Conservation (phyloP, 1,140 invertebrate species). For the Pseudomyrmex gracilis region DNA sequence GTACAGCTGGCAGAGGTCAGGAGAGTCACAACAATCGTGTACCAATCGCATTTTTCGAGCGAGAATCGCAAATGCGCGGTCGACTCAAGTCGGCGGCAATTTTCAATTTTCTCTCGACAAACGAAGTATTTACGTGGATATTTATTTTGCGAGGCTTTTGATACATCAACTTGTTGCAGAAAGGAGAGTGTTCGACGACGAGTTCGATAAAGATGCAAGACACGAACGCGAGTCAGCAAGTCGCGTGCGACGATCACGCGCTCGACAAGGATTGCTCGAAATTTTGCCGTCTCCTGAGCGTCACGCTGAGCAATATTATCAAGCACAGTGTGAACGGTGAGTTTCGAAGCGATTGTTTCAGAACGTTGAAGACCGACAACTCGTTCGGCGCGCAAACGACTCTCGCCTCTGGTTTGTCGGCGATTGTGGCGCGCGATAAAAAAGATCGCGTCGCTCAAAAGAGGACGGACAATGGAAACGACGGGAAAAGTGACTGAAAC, state of each 20-base stretch:
- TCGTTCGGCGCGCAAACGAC: slow-evolving; percentile 53
- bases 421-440: slow-evolving; percentile 38
- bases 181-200: too few species aligned
- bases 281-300: slow-evolving; percentile 73
- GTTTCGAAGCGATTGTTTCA: slow-evolving; percentile 74
- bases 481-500: neutral
- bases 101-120: neutral
- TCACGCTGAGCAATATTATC: slow-evolving; percentile 71
- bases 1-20: too few species aligned
- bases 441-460: neutral
- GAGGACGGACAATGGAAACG: neutral
- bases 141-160: too few species aligned
- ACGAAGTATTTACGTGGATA: neutral
- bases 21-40: too few species aligned
- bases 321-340: slow-evolving; percentile 71
- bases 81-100: too few species aligned
- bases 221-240: slow-evolving; percentile 45
- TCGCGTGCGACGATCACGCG: slow-evolving; percentile 64
- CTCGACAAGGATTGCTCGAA: slow-evolving; percentile 65
- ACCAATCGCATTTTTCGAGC: too few species aligned
- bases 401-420: slow-evolving; percentile 66
- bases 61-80: too few species aligned
- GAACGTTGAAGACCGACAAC: slow-evolving; percentile 64
- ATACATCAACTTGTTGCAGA: too few species aligned
- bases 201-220: too few species aligned